These are phyloP conservation scores for Podilymbus podiceps DNA, from an alignment of 2,113 vertebrate species.

Conservation along the genomic window DNA sequence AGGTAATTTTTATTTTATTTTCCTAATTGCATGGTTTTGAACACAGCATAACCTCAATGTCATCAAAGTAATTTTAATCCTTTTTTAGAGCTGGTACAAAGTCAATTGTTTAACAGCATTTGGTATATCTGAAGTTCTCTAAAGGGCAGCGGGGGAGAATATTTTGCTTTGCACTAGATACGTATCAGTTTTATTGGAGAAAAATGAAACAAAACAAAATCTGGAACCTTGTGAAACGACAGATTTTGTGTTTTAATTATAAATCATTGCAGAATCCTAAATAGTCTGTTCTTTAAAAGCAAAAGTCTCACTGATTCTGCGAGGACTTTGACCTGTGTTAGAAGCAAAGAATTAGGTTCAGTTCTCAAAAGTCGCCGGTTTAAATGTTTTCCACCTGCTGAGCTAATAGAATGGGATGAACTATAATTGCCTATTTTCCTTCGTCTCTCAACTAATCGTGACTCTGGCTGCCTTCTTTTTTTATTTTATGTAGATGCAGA, in stretches of 20 bases:
- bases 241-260: slow-evolving; percentile 5
- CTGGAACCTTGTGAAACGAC: not conserved
- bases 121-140: slow-evolving; percentile 12
- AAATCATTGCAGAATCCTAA: not conserved
- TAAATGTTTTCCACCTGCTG: slow-evolving; percentile 11
- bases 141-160: slow-evolving; percentile 1
- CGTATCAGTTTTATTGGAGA: not conserved
- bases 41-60: slow-evolving; percentile 19
- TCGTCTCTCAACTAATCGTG: not conserved
- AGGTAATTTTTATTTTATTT: slow-evolving; percentile 3
- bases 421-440: slow-evolving; percentile 32
- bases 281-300: not conserved
- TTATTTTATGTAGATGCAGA: not conserved
- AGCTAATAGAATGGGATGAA: not conserved
- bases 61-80: slow-evolving; percentile 34
- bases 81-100: slow-evolving; percentile 42
- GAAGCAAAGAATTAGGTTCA: not conserved
- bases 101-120: slow-evolving; percentile 11
- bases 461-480: slow-evolving; percentile 9
- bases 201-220: not conserved
- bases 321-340: not conserved
- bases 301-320: not conserved
- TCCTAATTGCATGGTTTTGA: slow-evolving; percentile 16
- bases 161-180: slow-evolving; percentile 32
- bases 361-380: not conserved